These are phyloP conservation scores for Thalassoma bifasciatum DNA, from an alignment of 2,113 vertebrate genomes.

Conservation along the genomic window DNA sequence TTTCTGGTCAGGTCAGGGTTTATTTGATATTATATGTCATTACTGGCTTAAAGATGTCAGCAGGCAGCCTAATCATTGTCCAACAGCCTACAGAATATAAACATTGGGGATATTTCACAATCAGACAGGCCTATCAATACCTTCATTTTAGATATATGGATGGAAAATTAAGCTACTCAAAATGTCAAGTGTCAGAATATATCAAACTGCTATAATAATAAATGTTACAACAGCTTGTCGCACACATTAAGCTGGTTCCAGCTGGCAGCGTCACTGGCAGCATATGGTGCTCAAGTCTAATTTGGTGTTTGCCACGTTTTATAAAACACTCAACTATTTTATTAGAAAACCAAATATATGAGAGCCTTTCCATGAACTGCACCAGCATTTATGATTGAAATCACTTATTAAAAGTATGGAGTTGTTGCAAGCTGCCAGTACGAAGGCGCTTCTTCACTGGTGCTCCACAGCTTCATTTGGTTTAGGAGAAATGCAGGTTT, in stretches of 20 bases:
- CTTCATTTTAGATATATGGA: neutral
- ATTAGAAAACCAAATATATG: neutral
- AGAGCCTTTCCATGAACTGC: neutral
- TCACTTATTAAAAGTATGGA: neutral
- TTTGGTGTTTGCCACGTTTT: neutral
- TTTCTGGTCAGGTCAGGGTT: neutral
- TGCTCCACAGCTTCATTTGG: neutral
- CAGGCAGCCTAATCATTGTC: neutral
- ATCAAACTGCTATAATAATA: neutral
- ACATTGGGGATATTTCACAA: neutral
- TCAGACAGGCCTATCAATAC: neutral
- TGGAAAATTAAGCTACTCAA: neutral
- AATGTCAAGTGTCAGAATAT: neutral
- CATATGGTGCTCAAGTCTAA: neutral
- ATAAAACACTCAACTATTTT: neutral
- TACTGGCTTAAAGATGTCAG: neutral
- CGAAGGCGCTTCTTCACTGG: neutral
- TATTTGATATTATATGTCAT: neutral
- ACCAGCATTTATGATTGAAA: neutral
- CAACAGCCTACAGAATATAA: neutral
- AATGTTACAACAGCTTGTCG: neutral
- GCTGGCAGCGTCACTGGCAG: neutral
- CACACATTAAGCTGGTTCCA: neutral
- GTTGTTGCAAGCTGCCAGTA: neutral
- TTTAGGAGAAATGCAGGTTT: too few relatives aligned